A percentile compares a stretch with the other conserved stretches of the same genome.
phyloP scores from a whole-genome alignment of 2,888 invertebrate genomes.

The Drosophila testacea region DNA sequence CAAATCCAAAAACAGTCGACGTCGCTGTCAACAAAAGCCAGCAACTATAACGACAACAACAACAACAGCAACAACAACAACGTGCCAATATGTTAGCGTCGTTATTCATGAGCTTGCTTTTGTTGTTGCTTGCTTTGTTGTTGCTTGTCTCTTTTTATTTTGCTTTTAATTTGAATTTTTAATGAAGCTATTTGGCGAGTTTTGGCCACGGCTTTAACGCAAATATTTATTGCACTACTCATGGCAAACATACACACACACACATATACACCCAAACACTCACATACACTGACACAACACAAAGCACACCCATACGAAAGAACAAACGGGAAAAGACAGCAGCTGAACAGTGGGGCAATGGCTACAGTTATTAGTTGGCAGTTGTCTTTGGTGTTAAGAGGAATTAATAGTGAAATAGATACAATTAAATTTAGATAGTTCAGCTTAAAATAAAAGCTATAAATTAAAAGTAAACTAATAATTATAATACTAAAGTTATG shows the following conservation, averaged over 20 bases:
- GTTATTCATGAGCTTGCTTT: slow-evolving; percentile 43
- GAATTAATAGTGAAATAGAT: too few species aligned
- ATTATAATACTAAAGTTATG: too few species aligned
- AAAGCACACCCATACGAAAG: slow-evolving; percentile 50
- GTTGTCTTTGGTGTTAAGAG: too few species aligned
- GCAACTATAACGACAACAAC: slow-evolving; percentile 5
- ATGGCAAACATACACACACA: slow-evolving; percentile 53
- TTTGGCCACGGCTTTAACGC: slow-evolving; percentile 67
- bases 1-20: slow-evolving; percentile 17
- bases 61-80: slow-evolving; percentile 24
- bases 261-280: slow-evolving; percentile 2
- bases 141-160: slow-evolving; percentile 45
- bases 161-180: slow-evolving; percentile 67
- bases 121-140: slow-evolving; percentile 38
- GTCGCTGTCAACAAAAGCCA: slow-evolving; percentile 25
- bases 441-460: too few species aligned
- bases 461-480: too few species aligned
- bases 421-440: too few species aligned
- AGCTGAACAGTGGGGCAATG: slow-evolving; percentile 62
- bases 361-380: too few species aligned
- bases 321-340: slow-evolving; percentile 36
- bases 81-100: slow-evolving; percentile 57
- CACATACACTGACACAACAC: not conserved
- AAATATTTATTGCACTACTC: slow-evolving; percentile 78
- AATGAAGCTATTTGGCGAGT: slow-evolving; percentile 72